Conservation (phyloP, 2,888 invertebrate species). For the Drosophila aldrichi region DNA sequence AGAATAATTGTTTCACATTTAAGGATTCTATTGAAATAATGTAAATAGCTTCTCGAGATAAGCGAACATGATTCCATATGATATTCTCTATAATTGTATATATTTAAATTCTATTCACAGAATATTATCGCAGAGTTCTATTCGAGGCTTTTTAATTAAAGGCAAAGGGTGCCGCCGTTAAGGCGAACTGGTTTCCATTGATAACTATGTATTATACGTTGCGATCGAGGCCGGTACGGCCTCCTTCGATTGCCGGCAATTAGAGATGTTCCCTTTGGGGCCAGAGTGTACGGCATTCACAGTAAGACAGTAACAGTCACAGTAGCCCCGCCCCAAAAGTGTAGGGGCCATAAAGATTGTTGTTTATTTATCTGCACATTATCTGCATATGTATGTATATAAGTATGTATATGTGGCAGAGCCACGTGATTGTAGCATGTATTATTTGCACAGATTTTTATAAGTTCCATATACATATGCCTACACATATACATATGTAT, state of each 20-base stretch:
- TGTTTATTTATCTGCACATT: conserved; percentile 56
- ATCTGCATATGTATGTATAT: conserved; percentile 15
- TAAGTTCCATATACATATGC: conserved; percentile 32
- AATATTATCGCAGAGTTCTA: background rate
- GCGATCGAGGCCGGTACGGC: conserved; percentile 8
- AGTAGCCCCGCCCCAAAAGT: conserved; percentile 32
- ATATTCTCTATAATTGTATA: conserved; percentile 5
- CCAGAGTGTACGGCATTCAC: conserved; percentile 3
- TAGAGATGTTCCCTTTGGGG: conserved; percentile 16
- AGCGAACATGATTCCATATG: background rate
- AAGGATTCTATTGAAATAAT: background rate
- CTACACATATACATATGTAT: background rate
- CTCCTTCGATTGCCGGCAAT: conserved; percentile 3
- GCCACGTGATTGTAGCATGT: conserved; percentile 55
- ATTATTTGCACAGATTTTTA: conserved; percentile 69
- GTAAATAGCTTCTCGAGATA: background rate
- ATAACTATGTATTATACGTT: conserved; percentile 9
- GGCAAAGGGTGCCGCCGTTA: background rate
- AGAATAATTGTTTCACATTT: conserved; percentile 2
- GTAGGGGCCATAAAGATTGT: conserved; percentile 66
- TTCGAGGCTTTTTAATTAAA: conserved; percentile 6
- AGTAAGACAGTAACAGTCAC: conserved; percentile 1
- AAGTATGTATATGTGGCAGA: background rate
- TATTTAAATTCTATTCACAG: conserved; percentile 4
- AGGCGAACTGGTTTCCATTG: conserved; percentile 10